phyloP scores from a whole-genome alignment of 1,140 invertebrate genomes.

The Nylanderia fulva region DNA sequence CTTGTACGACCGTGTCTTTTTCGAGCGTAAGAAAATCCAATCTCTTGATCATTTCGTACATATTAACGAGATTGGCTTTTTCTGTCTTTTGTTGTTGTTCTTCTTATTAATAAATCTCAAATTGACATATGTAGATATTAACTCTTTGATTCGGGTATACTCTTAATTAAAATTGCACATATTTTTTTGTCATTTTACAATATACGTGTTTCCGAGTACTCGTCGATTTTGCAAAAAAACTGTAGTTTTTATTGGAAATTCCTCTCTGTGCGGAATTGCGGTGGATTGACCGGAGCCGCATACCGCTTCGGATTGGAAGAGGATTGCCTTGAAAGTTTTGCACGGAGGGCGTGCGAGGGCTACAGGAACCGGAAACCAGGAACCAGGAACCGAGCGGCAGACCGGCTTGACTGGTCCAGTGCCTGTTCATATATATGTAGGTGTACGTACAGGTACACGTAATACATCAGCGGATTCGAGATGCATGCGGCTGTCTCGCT shows the following conservation, averaged over 20 bases:
- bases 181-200: not conserved
- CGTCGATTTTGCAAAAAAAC: slow-evolving; percentile 1
- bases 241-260: not conserved
- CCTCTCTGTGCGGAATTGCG: slow-evolving; percentile 61
- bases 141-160: not conserved
- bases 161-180: not conserved
- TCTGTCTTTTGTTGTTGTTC: no score
- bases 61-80: not conserved
- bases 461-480: slow-evolving; percentile 67
- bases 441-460: slow-evolving; percentile 66
- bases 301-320: slow-evolving; percentile 53
- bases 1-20: slow-evolving; percentile 20
- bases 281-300: slow-evolving; percentile 40
- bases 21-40: not conserved
- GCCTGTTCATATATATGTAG: slow-evolving; percentile 56
- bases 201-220: not conserved
- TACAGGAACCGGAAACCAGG: slow-evolving; percentile 75
- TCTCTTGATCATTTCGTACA: not conserved
- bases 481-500: slow-evolving; percentile 61
- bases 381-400: slow-evolving; percentile 71
- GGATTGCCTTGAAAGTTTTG: slow-evolving; percentile 75
- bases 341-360: slow-evolving; percentile 38
- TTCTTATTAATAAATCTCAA: not conserved
- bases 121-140: not conserved
- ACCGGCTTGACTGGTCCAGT: slow-evolving; percentile 75